These are phyloP conservation scores for Pica pica DNA, from an alignment of 2,113 vertebrate species.

Conservation along the genomic window DNA sequence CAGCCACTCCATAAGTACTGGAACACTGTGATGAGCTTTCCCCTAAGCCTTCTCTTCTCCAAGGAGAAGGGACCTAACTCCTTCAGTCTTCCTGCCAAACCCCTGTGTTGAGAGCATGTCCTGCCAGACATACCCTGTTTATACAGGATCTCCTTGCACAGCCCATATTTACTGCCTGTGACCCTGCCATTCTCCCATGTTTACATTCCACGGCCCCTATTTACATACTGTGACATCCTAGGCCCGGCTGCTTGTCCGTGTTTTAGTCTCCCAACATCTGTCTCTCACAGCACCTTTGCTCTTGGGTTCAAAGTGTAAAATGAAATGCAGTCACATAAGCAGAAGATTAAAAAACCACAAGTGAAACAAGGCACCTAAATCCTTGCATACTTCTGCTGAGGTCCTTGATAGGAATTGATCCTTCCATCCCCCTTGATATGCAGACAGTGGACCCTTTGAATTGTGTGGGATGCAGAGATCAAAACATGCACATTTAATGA, in stretches of 20 bases:
- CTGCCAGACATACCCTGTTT: not conserved
- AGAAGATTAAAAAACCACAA: not conserved
- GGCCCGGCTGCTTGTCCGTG: not conserved
- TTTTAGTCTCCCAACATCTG: conserved; percentile 4
- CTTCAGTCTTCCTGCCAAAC: not conserved
- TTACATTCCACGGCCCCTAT: not conserved
- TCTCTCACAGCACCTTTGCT: not conserved
- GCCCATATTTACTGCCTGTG: not conserved
- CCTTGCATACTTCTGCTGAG: not conserved
- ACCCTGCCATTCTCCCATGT: not conserved
- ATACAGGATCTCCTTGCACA: not conserved
- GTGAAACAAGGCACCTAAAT: conserved; percentile 32
- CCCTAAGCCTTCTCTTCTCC: not conserved
- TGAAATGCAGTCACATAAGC: not conserved
- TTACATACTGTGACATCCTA: not conserved
- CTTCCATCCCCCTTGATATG: not conserved
- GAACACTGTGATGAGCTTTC: not conserved
- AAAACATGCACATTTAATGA: conserved; percentile 44
- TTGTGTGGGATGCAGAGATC: conserved; percentile 38
- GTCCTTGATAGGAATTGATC: conserved; percentile 31
- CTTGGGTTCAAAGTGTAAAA: not conserved
- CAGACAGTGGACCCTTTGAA: conserved; percentile 29
- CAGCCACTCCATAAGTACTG: not conserved
- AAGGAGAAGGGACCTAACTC: not conserved
- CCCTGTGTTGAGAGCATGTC: not conserved